A percentile compares a stretch with the other conserved stretches of the same genome.
Conservation (phyloP, 2,113 vertebrate genomes). For the Pavo muticus region DNA sequence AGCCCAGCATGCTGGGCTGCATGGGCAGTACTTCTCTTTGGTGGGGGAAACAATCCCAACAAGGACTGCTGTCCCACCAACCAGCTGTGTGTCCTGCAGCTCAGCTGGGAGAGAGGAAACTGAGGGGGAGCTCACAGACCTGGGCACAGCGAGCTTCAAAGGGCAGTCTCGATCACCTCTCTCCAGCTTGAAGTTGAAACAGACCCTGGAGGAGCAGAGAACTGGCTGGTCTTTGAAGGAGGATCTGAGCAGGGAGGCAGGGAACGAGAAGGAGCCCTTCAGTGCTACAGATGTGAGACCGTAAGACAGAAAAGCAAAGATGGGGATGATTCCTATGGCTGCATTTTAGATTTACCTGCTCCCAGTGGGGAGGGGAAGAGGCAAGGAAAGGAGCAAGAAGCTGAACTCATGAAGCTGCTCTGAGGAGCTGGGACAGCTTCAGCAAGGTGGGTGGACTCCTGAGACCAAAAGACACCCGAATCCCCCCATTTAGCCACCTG, state of each 20-base stretch:
- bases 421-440: not conserved
- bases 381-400: not conserved
- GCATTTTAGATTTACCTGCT: not conserved
- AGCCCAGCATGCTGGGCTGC: not conserved
- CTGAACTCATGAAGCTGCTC: not conserved
- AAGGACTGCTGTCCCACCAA: not conserved
- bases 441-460: not conserved
- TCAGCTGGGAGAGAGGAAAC: not conserved
- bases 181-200: not conserved
- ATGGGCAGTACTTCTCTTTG: not conserved
- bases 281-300: rapidly evolving
- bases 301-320: not conserved
- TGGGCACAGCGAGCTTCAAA: not conserved
- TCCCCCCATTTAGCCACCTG: not conserved
- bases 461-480: not conserved
- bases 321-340: not conserved
- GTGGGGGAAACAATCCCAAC: not conserved
- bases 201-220: not conserved
- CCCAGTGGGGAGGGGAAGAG: not conserved
- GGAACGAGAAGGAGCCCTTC: not conserved
- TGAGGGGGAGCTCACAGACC: not conserved
- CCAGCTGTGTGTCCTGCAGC: not conserved
- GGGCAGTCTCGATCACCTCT: not conserved
- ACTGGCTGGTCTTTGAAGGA: not conserved
- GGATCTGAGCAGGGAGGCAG: not conserved